Conservation (phyloP, 2,113 vertebrate species). For the Elaphurus davidianus region DNA sequence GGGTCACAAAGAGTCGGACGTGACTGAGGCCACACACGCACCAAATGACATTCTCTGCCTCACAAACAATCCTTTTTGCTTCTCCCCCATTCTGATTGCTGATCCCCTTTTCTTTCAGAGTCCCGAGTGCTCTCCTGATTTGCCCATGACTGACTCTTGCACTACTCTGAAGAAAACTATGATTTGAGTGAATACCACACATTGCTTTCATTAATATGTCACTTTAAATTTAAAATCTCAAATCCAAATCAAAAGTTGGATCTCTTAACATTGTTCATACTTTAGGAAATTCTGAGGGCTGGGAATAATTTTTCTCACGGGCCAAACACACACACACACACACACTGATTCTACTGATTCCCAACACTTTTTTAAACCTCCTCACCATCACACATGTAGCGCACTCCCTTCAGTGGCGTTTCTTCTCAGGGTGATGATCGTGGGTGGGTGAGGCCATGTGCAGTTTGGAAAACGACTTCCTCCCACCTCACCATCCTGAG, state of each 20-base stretch:
- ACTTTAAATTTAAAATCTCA: constrained; percentile 71
- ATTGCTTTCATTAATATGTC: constrained; percentile 77
- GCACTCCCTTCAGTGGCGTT: neutral
- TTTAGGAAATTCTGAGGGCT: constrained; percentile 63
- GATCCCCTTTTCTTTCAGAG: neutral
- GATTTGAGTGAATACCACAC: constrained; percentile 61
- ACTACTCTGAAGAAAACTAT: constrained; percentile 17
- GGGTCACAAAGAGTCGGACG: neutral
- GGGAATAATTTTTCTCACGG: constrained; percentile 59
- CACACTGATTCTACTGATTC: neutral
- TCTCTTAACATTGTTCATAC: constrained; percentile 61
- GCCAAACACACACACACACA: neutral
- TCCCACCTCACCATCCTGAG: neutral
- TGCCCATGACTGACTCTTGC: neutral
- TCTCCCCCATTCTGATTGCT: neutral
- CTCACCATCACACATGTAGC: neutral
- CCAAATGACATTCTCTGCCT: neutral
- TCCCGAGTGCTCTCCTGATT: neutral
- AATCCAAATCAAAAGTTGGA: constrained; percentile 73
- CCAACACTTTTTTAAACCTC: neutral
- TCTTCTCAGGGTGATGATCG: neutral
- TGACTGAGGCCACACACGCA: neutral
- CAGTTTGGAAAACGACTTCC: neutral
- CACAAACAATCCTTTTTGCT: neutral
- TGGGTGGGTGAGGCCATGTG: neutral